Evolutionary conservation across 2,888 invertebrate genomes (phyloP).

Genomic region (Diloba caeruleocephala): DNA sequence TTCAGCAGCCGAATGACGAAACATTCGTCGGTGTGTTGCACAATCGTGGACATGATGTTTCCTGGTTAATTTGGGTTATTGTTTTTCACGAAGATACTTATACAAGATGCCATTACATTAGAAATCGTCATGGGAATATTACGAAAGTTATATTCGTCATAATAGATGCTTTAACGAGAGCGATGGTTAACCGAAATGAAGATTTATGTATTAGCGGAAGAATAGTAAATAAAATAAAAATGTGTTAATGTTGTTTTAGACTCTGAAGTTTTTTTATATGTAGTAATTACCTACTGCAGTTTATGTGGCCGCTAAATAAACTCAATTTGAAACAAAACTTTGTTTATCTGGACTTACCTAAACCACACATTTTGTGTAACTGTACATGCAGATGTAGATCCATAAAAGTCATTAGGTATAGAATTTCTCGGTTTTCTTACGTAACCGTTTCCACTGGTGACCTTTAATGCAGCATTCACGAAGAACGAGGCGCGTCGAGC

Average conservation of each 20-base stretch:
- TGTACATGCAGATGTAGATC: conserved; percentile 21
- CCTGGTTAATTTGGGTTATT: conserved; percentile 73
- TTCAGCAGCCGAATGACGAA: conserved; percentile 50
- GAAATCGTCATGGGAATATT: conserved; percentile 19
- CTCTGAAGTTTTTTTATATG: conserved; percentile 43
- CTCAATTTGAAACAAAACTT: conserved; percentile 29
- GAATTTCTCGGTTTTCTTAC: conserved; percentile 22
- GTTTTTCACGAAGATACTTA: conserved; percentile 55
- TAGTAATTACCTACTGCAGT: conserved; percentile 30
- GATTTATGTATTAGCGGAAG: conserved; percentile 54
- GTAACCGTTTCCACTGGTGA: conserved; percentile 22
- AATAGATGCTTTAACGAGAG: conserved; percentile 32
- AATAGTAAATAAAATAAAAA: conserved; percentile 38
- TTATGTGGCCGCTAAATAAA: conserved; percentile 47
- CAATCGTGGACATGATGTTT: conserved; percentile 64
- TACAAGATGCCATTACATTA: conserved; percentile 25
- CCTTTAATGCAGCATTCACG: conserved; percentile 36
- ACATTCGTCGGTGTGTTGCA: conserved; percentile 57
- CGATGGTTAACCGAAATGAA: conserved; percentile 28
- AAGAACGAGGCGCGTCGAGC: conserved; percentile 39
- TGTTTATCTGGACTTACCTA: conserved; percentile 30
- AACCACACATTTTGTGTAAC: conserved; percentile 13
- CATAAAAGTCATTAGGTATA: conserved; percentile 7
- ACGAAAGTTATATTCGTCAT: conserved; percentile 27
- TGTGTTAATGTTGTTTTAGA: conserved; percentile 45